Conservation (phyloP, 2,113 vertebrate species). For the Tricholaema leucomelas region DNA sequence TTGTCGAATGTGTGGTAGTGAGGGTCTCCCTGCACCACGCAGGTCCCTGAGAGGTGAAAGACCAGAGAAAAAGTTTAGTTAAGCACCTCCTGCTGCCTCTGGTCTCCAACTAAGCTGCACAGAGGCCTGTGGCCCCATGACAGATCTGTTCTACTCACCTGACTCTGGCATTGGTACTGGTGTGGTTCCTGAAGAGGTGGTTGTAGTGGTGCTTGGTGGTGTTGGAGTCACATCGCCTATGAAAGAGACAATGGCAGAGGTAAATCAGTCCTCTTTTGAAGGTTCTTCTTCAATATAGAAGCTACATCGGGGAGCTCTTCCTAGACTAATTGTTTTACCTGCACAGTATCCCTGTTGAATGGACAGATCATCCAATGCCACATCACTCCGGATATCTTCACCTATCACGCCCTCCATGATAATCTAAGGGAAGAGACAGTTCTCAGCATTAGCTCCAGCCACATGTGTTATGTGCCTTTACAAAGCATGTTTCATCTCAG, state of each 20-base stretch:
- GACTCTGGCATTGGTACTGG: background rate
- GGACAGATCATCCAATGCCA: constrained; percentile 81
- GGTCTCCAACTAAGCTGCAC: no score
- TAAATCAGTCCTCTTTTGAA: no score
- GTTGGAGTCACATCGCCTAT: no score
- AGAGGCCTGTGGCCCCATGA: no score
- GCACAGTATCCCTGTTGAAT: constrained; percentile 67
- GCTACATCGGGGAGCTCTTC: background rate
- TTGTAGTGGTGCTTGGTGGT: background rate
- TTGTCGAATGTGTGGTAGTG: background rate
- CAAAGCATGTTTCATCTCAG: rapidly evolving
- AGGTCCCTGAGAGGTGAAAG: background rate
- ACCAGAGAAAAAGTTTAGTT: background rate
- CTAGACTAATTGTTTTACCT: constrained; percentile 63
- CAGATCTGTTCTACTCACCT: background rate
- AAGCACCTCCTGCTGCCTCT: background rate
- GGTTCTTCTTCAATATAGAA: no score
- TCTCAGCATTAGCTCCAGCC: constrained; percentile 28
- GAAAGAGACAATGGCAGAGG: no score
- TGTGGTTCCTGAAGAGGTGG: background rate
- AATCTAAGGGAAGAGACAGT: constrained; percentile 61
- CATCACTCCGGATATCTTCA: constrained; percentile 69
- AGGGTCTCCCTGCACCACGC: background rate
- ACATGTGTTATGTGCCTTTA: background rate
- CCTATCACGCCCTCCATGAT: constrained; percentile 76